Evolutionary conservation across 1,140 invertebrate genomes (phyloP).

Genomic region (Sitodiplosis mosellana): DNA sequence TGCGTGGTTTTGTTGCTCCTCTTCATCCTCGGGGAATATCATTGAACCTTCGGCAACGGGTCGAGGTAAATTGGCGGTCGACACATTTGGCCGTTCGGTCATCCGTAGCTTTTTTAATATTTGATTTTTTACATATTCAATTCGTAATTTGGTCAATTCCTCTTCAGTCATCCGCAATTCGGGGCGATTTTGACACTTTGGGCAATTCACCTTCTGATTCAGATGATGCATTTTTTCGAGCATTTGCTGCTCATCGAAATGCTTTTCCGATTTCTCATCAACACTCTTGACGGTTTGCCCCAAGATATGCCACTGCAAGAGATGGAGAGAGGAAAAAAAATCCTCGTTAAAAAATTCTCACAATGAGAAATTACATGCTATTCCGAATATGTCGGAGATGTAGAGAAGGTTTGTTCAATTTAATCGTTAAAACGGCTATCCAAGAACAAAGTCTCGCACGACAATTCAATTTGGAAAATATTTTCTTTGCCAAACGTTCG

Average conservation of each 20-base stretch:
- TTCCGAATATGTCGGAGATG: too few species aligned
- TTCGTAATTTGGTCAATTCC: constrained; percentile 35
- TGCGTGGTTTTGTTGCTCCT: constrained; percentile 27
- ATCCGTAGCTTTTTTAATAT: constrained; percentile 58
- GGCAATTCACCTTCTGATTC: constrained; percentile 10
- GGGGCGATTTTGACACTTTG: constrained; percentile 18
- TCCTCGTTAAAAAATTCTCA: too few species aligned
- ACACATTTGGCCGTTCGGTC: constrained; percentile 46
- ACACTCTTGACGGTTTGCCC: not conserved
- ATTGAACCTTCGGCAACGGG: constrained; percentile 45
- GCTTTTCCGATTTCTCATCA: not conserved
- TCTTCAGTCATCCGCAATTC: constrained; percentile 25
- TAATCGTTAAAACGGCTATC: too few species aligned
- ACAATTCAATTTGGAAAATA: too few species aligned
- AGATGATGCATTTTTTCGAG: not conserved
- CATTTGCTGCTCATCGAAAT: not conserved
- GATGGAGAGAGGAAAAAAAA: too few species aligned
- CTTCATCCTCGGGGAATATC: constrained; percentile 13
- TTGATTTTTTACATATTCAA: constrained; percentile 65
- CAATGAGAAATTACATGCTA: too few species aligned
- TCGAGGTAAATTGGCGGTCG: constrained; percentile 39
- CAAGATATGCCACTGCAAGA: not conserved
- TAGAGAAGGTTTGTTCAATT: too few species aligned
- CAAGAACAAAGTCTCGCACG: too few species aligned
- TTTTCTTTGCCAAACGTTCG: too few species aligned